phyloP scores from a whole-genome alignment of 64 coral and sea anemone genomes.

The Montipora efflorescens region DNA sequence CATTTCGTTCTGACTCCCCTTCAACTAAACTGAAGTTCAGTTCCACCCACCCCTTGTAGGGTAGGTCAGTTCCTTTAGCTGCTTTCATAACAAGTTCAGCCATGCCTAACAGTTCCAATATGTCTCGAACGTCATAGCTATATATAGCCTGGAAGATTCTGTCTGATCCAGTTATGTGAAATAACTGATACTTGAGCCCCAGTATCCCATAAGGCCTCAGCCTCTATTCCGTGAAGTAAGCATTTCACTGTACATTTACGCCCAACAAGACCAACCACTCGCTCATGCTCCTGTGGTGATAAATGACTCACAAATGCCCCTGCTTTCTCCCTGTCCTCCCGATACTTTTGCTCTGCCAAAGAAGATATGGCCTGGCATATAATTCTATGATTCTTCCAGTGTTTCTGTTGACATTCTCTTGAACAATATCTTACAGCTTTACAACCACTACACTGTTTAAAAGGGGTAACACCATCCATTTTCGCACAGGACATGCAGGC shows the following conservation, averaged over 20 bases:
- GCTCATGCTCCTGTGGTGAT: conserved; percentile 62
- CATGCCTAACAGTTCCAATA: conserved; percentile 55
- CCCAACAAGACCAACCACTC: conserved; percentile 64
- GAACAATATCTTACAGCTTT: conserved; percentile 67
- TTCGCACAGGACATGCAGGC: too few species aligned
- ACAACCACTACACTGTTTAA: too few species aligned
- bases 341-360: conserved; percentile 53
- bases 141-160: conserved; percentile 24
- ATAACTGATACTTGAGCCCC: conserved; percentile 83
- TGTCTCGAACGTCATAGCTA: conserved; percentile 17
- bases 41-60: conserved; percentile 70
- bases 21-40: conserved; percentile 41
- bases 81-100: conserved; percentile 61
- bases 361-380: conserved; percentile 22
- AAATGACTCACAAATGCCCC: conserved; percentile 54
- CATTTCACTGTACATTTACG: conserved; percentile 66
- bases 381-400: conserved; percentile 47
- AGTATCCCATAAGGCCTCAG: conserved; percentile 64
- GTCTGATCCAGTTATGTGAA: conserved; percentile 10
- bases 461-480: too few species aligned
- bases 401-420: conserved; percentile 64
- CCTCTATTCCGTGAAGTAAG: conserved; percentile 17
- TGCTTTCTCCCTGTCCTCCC: neutral
- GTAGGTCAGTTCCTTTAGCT: conserved; percentile 69
- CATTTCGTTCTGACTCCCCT: neutral